Base-by-base conservation (phyloP, 2,113 vertebrate genomes). In the Promerops cafer region DNA sequence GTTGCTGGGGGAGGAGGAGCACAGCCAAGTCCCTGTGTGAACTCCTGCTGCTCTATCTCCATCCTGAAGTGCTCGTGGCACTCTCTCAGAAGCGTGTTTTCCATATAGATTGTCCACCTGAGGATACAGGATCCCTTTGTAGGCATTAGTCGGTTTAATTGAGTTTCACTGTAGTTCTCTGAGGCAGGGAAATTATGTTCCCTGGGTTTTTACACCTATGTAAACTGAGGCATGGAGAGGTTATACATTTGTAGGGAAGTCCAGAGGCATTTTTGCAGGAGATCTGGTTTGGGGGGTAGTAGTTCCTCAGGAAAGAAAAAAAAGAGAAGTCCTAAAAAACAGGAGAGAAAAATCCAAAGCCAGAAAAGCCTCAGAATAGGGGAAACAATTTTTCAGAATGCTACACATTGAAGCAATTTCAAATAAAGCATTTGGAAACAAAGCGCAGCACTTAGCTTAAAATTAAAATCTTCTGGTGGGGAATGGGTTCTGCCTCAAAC, bases 361-460 rank as follows among this genome's bases (percentile, higher is more conserved):
- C 86, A 96, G 80, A 76, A 94, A 90, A 95, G 72, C 95, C 80
- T 94, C 77, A 65, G 83, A 97, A 96, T 87, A 83, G n/a, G 72
- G 77, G 66, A 89, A 94, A 95, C 92, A 84, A 54, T 88, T 90
- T 94, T 97, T 89, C 6, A 2, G 77, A 94, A 93, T 93, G 74
- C 93, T 92, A 85, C 96, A 96, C 89, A 87, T 92, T 96, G 97
- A 97, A 97, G 35, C 68, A 97, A 96, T 97, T 96, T 97, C 54
- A 92, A 95, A 88, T 87, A 94, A 95, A 95, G 71, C 93, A 47
- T 93, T 96, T 97, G 94, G 93, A 97, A 96, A 95, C 91, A 94
- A 94, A 96, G 92, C 1, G 0, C 85, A 52, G 89, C 89, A 79
- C 90, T 97, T 89, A 59, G 89, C 66, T 95, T 69, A 54, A 95